Conservation (phyloP, 2,797 vertebrate genomes). For the Xiphophorus birchmanni region DNA sequence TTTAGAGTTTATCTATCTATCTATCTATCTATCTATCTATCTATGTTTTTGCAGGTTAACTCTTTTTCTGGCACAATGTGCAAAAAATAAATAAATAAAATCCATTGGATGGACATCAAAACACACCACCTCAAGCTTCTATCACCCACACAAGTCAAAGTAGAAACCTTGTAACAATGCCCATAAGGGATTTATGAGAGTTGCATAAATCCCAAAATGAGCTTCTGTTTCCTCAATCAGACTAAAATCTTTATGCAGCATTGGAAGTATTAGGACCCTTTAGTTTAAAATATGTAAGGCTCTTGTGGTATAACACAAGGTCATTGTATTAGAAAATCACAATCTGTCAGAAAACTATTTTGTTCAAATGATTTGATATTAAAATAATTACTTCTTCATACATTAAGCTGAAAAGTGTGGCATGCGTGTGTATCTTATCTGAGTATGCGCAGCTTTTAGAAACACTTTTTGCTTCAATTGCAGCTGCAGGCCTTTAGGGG, state of each 20-base stretch:
- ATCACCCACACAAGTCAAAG: constrained; percentile 46
- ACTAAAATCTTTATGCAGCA: background rate
- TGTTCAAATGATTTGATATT: background rate
- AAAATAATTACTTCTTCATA: background rate
- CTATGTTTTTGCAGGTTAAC: background rate
- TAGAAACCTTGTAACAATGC: constrained; percentile 17
- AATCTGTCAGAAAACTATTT: background rate
- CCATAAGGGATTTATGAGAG: constrained; percentile 39
- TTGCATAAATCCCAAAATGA: constrained; percentile 26
- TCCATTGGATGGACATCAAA: constrained; percentile 20
- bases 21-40: too few species aligned
- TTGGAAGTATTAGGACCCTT: constrained; percentile 22
- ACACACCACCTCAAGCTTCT: constrained; percentile 41
- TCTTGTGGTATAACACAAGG: background rate
- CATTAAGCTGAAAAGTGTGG: background rate
- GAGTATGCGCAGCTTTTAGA: background rate
- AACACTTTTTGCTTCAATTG: background rate
- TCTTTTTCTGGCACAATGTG: constrained; percentile 1
- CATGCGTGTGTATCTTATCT: background rate
- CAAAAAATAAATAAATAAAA: constrained; percentile 12
- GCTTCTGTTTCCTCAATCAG: constrained; percentile 25
- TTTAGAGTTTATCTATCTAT: background rate
- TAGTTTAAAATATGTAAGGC: constrained; percentile 20
- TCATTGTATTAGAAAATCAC: background rate
- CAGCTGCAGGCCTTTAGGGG: background rate